Evolutionary conservation across 2,797 vertebrate species (phyloP).

Genomic region (Myioborus miniatus): DNA sequence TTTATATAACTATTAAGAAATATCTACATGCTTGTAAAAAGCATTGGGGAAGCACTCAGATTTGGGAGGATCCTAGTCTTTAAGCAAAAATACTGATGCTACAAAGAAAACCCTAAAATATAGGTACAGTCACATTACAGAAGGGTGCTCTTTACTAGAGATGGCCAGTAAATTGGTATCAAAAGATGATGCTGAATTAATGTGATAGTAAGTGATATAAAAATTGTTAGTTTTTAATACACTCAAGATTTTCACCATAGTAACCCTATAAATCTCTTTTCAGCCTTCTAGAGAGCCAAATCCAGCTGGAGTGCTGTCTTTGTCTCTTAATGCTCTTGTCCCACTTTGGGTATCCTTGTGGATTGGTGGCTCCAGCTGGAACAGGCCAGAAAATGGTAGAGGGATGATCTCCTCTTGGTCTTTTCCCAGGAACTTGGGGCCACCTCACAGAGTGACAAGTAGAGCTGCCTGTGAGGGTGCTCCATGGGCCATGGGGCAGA

Average conservation of each 20-base stretch:
- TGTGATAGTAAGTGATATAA: not conserved
- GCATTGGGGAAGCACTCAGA: not conserved
- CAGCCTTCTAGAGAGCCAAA: not conserved
- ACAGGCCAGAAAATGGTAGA: not conserved
- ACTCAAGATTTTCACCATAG: not conserved
- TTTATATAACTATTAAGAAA: not conserved
- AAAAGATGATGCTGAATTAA: not conserved
- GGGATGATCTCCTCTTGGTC: not conserved
- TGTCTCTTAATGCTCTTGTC: not conserved
- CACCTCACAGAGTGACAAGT: not conserved
- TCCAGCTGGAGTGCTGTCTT: not conserved
- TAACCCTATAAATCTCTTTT: not conserved
- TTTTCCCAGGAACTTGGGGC: not conserved
- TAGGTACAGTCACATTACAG: not conserved
- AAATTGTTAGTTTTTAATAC: not conserved
- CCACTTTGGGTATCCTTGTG: not conserved
- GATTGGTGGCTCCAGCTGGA: not conserved
- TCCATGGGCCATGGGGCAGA: not conserved
- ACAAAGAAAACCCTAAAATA: not conserved
- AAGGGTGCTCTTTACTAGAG: rapidly evolving
- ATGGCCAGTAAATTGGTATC: not conserved
- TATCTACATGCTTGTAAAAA: not conserved
- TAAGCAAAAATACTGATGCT: not conserved
- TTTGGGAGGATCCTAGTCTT: not conserved
- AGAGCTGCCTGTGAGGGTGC: not conserved